phyloP scores from a whole-genome alignment of 2,113 vertebrate species.

The Butorides virescens region DNA sequence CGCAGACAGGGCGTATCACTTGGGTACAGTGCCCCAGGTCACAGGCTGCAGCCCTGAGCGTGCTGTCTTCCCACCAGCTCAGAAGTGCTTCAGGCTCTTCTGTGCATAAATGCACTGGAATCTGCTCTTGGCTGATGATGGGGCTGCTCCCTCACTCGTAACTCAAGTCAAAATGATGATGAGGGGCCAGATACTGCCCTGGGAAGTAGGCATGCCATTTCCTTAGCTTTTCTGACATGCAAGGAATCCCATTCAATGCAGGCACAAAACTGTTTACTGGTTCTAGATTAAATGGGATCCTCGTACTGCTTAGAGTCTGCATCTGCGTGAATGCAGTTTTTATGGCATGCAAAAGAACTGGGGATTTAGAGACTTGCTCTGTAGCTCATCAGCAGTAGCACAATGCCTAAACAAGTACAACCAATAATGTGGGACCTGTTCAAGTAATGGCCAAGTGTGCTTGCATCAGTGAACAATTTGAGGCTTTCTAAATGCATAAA shows the following conservation, averaged over 20 bases:
- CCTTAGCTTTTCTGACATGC: neutral
- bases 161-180: neutral
- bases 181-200: neutral
- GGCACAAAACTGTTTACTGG: neutral
- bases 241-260: neutral
- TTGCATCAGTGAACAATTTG: constrained; percentile 53
- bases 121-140: neutral
- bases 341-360: neutral
- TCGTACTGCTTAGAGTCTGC: neutral
- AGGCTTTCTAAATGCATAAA: constrained; percentile 30
- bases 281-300: neutral
- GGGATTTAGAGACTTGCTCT: neutral
- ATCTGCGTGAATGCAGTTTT: neutral
- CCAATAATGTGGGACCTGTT: neutral
- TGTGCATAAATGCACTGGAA: neutral
- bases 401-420: neutral
- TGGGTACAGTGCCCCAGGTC: neutral
- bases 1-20: neutral
- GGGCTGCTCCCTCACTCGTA: neutral
- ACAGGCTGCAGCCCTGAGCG: neutral
- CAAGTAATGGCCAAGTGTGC: neutral
- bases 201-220: neutral
- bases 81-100: neutral
- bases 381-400: neutral
- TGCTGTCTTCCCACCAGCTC: neutral